Evolutionary conservation across 2,113 vertebrate species (phyloP), one percentile per base, ranked within the genome.

Genomic region (Lagopus leucura): DNA sequence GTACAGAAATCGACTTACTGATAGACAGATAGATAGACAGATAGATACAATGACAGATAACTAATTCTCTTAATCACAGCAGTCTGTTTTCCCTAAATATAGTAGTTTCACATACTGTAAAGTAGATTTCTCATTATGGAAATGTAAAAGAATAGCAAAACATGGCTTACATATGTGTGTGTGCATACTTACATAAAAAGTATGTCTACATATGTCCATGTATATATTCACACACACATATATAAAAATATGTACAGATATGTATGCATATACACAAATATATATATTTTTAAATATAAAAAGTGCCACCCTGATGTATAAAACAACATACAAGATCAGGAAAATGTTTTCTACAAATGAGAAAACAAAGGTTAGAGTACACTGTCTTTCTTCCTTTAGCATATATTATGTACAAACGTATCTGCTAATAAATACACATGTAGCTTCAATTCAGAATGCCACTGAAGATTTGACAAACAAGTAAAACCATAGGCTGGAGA

Each of bases 381-480:
- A 28, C 54, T 65, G 28, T 20, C 27, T 82, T 24, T 57, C 40
- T 66, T 67, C 21, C 20, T 81, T 61, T 84, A 67, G 55, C 40
- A 34, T 4, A 70, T 22, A 42, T 58, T 16, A 69, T 45, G 45
- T 27, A 58, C 19, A 80, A 87, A 12, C 28, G 14, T 36, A 61
- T 71, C 14, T 47, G 47, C 65, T 24, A 74, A 32, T 15, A 86
- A 96, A 88, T 36, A 45, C 4, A 48, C 58, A 28, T 69, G 40
- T 69, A 27, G 6, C 52, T 95, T 70, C 17, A n/a, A 78, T 61
- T 88, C n/a, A 14, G 79, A 92, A 92, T 38, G 17, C 17, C 32
- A 52, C 0, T 57, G 27, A 55, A 70, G 11, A 16, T 89, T 74
- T 32, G 36, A 32, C 13, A 81, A 61, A 82, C 19, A 34, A 70